These are phyloP conservation scores for Microtus ochrogaster DNA, from an alignment of 2,113 vertebrate species.

Conservation along the genomic window DNA sequence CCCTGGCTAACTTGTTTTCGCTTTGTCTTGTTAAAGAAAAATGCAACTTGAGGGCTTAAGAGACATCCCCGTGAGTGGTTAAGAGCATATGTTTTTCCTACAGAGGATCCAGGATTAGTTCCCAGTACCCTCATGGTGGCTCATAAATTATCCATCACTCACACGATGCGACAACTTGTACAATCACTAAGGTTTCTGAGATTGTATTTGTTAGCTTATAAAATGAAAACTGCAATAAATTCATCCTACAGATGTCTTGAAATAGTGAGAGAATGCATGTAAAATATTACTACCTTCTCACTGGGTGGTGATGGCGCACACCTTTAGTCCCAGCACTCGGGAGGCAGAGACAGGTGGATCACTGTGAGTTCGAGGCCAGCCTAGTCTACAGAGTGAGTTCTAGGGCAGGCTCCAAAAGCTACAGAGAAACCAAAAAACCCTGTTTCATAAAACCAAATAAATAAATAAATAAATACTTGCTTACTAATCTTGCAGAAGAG, in stretches of 20 bases:
- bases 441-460: not conserved
- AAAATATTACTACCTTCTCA: not conserved
- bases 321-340: not conserved
- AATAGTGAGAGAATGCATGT: not conserved
- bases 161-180: not conserved
- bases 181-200: constrained; percentile 19
- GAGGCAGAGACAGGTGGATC: not conserved
- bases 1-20: constrained; percentile 31
- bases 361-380: not conserved
- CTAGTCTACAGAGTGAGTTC: not conserved
- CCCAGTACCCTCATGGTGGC: not conserved
- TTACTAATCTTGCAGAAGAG: not conserved
- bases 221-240: constrained; percentile 19
- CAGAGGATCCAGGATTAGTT: not conserved
- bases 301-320: accelerated
- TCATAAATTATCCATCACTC: not conserved
- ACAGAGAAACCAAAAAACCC: not conserved
- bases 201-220: constrained; percentile 6
- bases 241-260: not conserved
- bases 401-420: not conserved
- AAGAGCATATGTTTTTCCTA: not conserved
- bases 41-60: not conserved
- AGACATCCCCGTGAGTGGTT: no score
- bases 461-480: not conserved
- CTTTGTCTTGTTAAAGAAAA: constrained; percentile 38